These are phyloP conservation scores for Macrobrachium nipponense DNA, from an alignment of 1,140 invertebrate genomes.

Conservation along the genomic window DNA sequence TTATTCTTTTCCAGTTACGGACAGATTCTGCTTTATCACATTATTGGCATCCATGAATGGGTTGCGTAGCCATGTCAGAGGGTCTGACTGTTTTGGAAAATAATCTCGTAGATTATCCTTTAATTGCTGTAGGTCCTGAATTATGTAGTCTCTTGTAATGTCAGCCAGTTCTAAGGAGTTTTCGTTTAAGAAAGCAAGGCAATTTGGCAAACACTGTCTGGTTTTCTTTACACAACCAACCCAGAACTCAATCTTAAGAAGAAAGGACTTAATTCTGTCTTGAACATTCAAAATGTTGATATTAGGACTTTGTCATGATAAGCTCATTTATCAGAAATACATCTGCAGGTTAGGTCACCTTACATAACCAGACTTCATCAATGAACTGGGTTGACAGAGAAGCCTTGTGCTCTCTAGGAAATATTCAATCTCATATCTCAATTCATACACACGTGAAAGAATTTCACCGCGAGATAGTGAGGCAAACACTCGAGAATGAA, in stretches of 20 bases:
- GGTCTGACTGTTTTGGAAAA: not conserved
- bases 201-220: no score
- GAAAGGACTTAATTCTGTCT: not conserved
- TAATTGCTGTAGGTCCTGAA: constrained; percentile 19
- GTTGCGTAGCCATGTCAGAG: no score
- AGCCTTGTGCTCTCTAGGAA: not conserved
- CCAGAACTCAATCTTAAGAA: not conserved
- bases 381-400: not conserved
- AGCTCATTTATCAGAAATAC: not conserved
- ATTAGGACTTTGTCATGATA: constrained; percentile 16
- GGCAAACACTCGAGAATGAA: constrained; percentile 3
- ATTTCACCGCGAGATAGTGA: constrained; percentile 6
- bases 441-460: constrained; percentile 25
- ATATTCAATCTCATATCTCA: constrained; percentile 10
- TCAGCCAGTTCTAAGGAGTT: not conserved
- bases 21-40: no score
- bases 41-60: no score
- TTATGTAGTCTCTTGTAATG: not conserved
- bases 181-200: no score
- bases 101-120: not conserved
- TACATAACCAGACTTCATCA: constrained; percentile 8
- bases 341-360: not conserved
- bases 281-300: not conserved
- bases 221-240: no score
- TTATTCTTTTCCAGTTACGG: no score